Base-by-base conservation (phyloP, 2,113 vertebrate species). In the Tragelaphus buxtoni region DNA sequence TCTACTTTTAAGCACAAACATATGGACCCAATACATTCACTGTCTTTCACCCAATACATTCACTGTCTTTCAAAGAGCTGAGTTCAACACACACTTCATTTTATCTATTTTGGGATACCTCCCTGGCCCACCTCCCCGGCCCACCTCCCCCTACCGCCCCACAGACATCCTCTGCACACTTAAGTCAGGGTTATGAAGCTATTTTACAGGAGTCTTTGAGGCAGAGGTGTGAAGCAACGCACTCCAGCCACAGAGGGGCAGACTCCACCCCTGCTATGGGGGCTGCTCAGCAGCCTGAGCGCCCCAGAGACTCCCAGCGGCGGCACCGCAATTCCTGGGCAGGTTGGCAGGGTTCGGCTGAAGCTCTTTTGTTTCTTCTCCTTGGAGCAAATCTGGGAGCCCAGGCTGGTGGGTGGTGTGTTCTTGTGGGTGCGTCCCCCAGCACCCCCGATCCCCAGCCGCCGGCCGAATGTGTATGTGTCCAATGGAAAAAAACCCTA, bases 191-290 rank as follows among this genome's bases (percentile, higher is more conserved):
- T 90, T 85, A 47, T 17, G 35, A 76, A 89, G 91, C 39, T 45
- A 13, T 90, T 93, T 93, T 65, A 30, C 88, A 61, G 30, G 76
- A 69, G 84, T 61, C 47, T 96, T 39, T 89, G 90, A 76, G 90
- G 95, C 56, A 30, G 94, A 96, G 95, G 93, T 58, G 61, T 96
- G 92, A 90, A 95, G 87, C 87, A 58, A 53, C 77, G 42, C 83
- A 39, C 83, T 88, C 42, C 88, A 26, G 82, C 94, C 96, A 89
- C 96, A 82, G 85, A 92, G 93, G 72, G 93, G 96, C 94, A 96
- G 96, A 39, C 60, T 95, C 69, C 5, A 5, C 28, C 42, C 90
- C 0, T 16, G 58, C 65, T 91, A 4, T 8, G 65, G 47, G 16
- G 86, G 22, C 72, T 79, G 86, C 2, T 74, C 39, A 7, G 5